A percentile compares a stretch with the other conserved stretches of the same genome.
Evolutionary conservation across 2,113 vertebrate genomes (phyloP).

Genomic region (Chloropsis cyanopogon): DNA sequence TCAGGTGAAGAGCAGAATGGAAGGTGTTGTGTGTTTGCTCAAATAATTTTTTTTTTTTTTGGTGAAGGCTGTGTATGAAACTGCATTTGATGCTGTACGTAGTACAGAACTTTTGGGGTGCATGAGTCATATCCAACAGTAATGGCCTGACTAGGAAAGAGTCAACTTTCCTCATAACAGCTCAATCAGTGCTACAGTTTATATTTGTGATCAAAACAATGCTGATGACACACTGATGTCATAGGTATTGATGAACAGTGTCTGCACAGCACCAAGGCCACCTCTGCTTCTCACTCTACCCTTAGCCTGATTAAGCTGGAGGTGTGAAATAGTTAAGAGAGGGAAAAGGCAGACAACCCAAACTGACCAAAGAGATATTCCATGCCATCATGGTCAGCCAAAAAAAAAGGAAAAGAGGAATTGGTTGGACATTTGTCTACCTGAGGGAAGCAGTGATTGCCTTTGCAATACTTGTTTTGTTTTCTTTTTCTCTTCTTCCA

Average conservation of each 20-base stretch:
- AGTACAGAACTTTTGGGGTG: not conserved
- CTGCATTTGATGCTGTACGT: not conserved
- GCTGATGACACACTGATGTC: not conserved
- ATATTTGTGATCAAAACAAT: not conserved
- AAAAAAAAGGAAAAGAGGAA: not conserved
- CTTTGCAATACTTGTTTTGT: not conserved
- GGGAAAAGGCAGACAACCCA: not conserved
- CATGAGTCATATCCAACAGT: not conserved
- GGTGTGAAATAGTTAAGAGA: not conserved
- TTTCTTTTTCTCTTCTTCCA: not conserved
- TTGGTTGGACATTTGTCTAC: not conserved
- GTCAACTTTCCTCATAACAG: not conserved
- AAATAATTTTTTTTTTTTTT: not conserved
- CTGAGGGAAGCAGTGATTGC: not conserved
- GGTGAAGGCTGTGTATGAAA: not conserved
- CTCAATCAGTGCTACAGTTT: not conserved
- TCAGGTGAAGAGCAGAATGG: not conserved
- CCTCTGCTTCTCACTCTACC: not conserved
- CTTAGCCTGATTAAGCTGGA: accelerated
- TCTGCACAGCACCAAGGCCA: not conserved
- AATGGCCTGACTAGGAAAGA: accelerated
- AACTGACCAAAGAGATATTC: not conserved
- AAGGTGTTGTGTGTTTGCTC: not conserved
- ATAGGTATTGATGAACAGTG: not conserved
- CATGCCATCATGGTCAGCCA: not conserved